Evolutionary conservation across 2,113 vertebrate species (phyloP), one percentile per base, ranked within the genome.

Genomic region (Pelodiscus sinensis): DNA sequence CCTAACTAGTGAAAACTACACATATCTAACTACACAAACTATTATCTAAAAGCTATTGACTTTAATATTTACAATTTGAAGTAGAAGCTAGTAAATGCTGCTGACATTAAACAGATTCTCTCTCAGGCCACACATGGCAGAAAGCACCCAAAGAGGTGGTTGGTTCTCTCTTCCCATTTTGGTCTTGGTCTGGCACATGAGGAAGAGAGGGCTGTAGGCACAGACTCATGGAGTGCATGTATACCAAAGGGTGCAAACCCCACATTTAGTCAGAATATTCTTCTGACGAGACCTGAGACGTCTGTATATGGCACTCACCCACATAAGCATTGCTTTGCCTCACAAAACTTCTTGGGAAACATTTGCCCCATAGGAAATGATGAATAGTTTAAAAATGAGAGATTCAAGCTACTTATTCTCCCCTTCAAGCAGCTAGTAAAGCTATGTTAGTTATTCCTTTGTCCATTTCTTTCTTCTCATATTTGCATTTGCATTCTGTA

Each of bases 341-440:
- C 80, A 92, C 82, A 56, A 56, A 31, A 38, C 58, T 65, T 73
- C 65, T 93, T 78, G 88, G 93, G 35, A 91, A 93, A 58, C 19
- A 81, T 51, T 92, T 78, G 84, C 68, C 90, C 55, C 79, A 78
- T 68, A 82, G 85, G 25, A 82, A 90, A 92, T 55, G 38, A 86
- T 65, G 4, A 80, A 86, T 65, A 55, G 51, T 80, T 91, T 84
- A 79, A 85, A 88, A 86, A 79, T 93, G 80, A 90, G 58, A 95
- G 92, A 92, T 92, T 88, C 91, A 80, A 73, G 87, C 38, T 35
- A 19, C 81, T 3, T 13, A 85, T 84, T 90, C 90, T 94, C 5
- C 85, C 85, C 65, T 92, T 88, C 86, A 57, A 56, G 65, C n/a
- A 31, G n/a, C 86, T 84, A 81, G 87, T 79, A 54, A 13, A 77